Percentiles rank a stretch among this genome's conserved stretches.
Evolutionary conservation across 2,888 invertebrate species (phyloP).

Genomic region (Teleogryllus oceanicus): DNA sequence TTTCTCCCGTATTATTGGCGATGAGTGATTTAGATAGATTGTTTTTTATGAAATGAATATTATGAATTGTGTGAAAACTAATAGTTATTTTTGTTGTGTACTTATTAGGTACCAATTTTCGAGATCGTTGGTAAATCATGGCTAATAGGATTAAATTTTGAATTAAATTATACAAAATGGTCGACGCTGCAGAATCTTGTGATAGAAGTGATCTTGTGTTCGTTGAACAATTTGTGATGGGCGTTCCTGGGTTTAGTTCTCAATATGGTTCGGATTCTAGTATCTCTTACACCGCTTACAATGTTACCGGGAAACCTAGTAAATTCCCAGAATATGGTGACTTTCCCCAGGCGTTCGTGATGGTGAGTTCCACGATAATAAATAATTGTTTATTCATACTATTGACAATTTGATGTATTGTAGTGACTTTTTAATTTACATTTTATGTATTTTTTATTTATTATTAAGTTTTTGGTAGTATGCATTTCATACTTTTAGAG

Average conservation of each 20-base stretch:
- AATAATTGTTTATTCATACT: slow-evolving; percentile 19
- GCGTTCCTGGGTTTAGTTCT: slow-evolving; percentile 79
- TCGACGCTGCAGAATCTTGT: neutral
- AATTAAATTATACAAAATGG: slow-evolving; percentile 20
- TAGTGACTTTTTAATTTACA: neutral
- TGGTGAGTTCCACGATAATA: slow-evolving; percentile 58
- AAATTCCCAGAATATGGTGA: slow-evolving; percentile 89
- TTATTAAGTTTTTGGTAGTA: neutral
- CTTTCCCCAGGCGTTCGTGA: slow-evolving; percentile 83
- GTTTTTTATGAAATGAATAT: too few species aligned
- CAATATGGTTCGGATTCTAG: slow-evolving; percentile 86
- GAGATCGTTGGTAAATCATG: neutral
- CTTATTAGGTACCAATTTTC: too few species aligned
- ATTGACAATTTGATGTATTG: neutral
- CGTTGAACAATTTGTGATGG: slow-evolving; percentile 73
- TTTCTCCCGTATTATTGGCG: too few species aligned
- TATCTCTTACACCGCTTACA: slow-evolving; percentile 83
- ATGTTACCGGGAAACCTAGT: slow-evolving; percentile 77
- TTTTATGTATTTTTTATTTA: neutral
- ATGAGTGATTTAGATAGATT: too few species aligned
- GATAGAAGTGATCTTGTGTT: neutral
- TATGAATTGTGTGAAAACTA: too few species aligned
- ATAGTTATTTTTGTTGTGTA: too few species aligned
- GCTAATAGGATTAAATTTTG: neutral
- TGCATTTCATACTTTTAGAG: neutral